These are phyloP conservation scores for Saccopteryx leptura DNA, from an alignment of 2,113 vertebrate genomes.

Conservation along the genomic window DNA sequence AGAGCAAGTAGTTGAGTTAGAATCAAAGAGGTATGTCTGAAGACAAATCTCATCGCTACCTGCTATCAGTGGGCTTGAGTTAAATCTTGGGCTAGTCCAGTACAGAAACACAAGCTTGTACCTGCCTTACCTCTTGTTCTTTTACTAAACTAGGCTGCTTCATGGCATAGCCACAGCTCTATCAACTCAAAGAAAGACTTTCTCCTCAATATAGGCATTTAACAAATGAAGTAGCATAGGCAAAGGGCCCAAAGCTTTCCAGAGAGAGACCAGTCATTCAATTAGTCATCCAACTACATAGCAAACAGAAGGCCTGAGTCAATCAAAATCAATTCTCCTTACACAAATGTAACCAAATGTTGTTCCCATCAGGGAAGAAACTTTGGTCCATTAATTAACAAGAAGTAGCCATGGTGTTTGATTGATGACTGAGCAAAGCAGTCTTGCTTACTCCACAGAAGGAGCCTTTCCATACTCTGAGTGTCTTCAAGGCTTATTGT, in stretches of 20 bases:
- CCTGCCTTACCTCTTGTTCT: not conserved
- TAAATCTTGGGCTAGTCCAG: not conserved
- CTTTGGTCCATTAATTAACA: conserved; percentile 30
- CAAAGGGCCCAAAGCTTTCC: not conserved
- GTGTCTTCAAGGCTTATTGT: not conserved
- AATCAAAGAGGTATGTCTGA: not conserved
- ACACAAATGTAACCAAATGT: conserved; percentile 30
- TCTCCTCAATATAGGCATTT: not conserved
- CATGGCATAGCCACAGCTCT: not conserved
- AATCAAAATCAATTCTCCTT: conserved; percentile 52
- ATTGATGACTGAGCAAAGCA: conserved; percentile 40
- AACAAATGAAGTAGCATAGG: not conserved
- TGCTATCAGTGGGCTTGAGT: not conserved
- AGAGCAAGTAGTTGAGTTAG: not conserved
- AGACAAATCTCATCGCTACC: not conserved
- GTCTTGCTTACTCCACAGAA: not conserved
- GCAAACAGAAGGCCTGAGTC: not conserved
- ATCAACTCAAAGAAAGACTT: not conserved
- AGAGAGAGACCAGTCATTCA: not conserved
- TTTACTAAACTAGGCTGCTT: not conserved
- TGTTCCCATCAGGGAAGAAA: conserved; percentile 44
- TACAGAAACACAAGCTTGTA: not conserved
- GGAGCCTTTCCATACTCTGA: not conserved
- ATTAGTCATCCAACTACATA: not conserved
- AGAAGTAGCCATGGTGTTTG: conserved; percentile 6